Evolutionary conservation across 2,888 invertebrate species (phyloP).

Genomic region (Hartigia nigra): DNA sequence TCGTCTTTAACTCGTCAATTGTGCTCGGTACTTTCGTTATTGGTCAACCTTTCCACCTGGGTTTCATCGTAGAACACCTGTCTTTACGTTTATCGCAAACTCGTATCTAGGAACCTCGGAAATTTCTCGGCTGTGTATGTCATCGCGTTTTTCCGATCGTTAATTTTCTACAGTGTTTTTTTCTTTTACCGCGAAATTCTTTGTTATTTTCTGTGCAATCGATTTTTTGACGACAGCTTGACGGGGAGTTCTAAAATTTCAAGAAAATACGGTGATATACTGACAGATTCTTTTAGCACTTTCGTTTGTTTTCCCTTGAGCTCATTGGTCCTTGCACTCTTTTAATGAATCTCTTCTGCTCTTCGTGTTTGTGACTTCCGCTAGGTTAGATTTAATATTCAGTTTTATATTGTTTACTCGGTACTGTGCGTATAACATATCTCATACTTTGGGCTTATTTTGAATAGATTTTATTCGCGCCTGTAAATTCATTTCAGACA

Average conservation of each 20-base stretch:
- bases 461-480: background rate
- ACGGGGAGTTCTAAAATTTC: background rate
- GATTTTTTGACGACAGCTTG: background rate
- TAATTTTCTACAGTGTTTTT: background rate
- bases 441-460: background rate
- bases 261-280: background rate
- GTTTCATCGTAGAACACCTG: background rate
- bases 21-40: background rate
- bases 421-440: background rate
- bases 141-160: background rate
- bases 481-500: background rate
- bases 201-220: background rate
- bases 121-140: background rate
- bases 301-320: background rate
- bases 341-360: background rate
- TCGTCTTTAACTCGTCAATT: background rate
- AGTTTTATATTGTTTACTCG: background rate
- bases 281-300: background rate
- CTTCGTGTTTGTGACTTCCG: background rate
- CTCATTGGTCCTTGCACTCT: background rate
- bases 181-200: background rate
- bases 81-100: background rate
- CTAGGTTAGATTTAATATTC: background rate
- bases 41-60: background rate
- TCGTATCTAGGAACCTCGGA: background rate